Evolutionary conservation across 2,888 invertebrate species (phyloP), one percentile per base, ranked within the genome.

Genomic region (Deilephila elpenor): DNA sequence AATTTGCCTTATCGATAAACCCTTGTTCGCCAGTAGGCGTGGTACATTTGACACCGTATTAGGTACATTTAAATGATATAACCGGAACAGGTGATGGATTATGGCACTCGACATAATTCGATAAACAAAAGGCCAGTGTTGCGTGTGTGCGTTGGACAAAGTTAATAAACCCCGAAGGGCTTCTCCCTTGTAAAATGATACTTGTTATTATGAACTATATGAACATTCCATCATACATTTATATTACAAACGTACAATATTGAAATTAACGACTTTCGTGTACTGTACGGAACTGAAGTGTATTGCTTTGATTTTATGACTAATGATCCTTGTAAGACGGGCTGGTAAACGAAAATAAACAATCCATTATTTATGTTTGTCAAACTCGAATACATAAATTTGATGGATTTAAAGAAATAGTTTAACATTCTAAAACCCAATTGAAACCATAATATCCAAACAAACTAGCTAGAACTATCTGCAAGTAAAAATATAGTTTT

Each of bases 111-210:
- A 56, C 77, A 79, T 83, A 84, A 86, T 85, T 81, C 80, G 81
- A 85, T 84, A 83, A 84, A 83, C 81, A 80, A 76, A 80, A 80
- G 78, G 74, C 72, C 75, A 71, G 74, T 51, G 78, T 76, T 80
- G 79, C 79, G 80, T 81, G 80, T 85, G 87, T 88, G 86, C 89
- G 89, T 88, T 86, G 78, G 80, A 78, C 85, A 78, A 83, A 81
- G 82, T 84, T 85, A 84, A 82, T 82, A 78, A 83, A 73, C 82
- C 79, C 76, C 80, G 81, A 80, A 87, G 83, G 89, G 89, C 86
- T 90, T 89, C 89, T 78, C 78, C 77, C 80, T 80, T 78, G 84
- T 84, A 81, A 83, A 79, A 78, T 78, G 80, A 82, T 80, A 80
- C 76, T 53, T 64, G 17, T 53, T 59, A 37, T 44, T 67, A 51